phyloP scores from a whole-genome alignment of 2,797 vertebrate species.

The Paedocypris micromegethes region DNA sequence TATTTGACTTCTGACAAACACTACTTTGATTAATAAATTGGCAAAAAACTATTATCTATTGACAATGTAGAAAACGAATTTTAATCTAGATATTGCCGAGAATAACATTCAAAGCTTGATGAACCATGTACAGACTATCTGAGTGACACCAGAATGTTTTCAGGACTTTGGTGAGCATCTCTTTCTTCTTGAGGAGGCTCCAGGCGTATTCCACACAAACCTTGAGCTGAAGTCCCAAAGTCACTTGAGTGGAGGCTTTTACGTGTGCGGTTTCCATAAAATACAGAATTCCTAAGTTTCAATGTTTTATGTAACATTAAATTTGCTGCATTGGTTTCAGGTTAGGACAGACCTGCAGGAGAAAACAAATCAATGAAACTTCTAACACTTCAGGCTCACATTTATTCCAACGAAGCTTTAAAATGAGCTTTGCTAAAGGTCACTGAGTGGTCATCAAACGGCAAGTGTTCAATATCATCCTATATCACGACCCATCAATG shows the following conservation, averaged over 20 bases:
- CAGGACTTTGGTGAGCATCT: not conserved
- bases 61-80: too few relatives aligned
- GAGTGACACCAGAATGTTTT: not conserved
- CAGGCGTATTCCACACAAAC: slow-evolving; percentile 3
- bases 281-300: not conserved
- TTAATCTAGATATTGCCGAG: too few relatives aligned
- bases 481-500: too few relatives aligned
- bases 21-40: too few relatives aligned
- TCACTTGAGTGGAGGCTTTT: slow-evolving; percentile 9
- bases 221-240: slow-evolving; percentile 1
- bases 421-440: slow-evolving; percentile 10
- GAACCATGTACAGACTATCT: too few relatives aligned
- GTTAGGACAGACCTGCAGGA: slow-evolving; percentile 79
- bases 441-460: too few relatives aligned
- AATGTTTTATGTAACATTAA: slow-evolving; percentile 48
- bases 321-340: slow-evolving; percentile 86
- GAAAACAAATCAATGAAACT: not conserved
- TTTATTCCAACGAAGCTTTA: slow-evolving; percentile 15
- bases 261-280: slow-evolving; percentile 4
- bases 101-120: too few relatives aligned
- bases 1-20: too few relatives aligned
- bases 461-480: slow-evolving; percentile 2
- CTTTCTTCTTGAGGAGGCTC: not conserved
- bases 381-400: not conserved
- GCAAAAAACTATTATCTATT: too few relatives aligned